phyloP scores from a whole-genome alignment of 1,140 invertebrate species.

The Capitella teleta region DNA sequence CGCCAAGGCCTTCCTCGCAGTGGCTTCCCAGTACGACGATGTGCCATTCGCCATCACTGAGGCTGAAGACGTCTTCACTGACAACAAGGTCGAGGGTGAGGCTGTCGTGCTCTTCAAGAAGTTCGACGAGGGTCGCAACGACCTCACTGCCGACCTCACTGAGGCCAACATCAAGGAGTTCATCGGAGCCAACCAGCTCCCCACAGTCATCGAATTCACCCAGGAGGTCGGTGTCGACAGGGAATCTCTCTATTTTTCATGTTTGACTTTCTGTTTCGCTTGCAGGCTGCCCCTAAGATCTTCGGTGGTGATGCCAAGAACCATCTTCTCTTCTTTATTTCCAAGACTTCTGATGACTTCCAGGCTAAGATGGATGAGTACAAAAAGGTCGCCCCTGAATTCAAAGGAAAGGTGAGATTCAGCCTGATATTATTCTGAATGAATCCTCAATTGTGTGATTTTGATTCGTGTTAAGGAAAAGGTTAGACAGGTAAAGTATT shows the following conservation, averaged over 20 bases:
- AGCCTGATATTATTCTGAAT: too few relatives aligned
- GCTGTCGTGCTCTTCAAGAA: slow-evolving; percentile 81
- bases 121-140: slow-evolving; percentile 85
- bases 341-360: slow-evolving; percentile 67
- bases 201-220: slow-evolving; percentile 93
- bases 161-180: slow-evolving; percentile 67
- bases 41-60: slow-evolving; percentile 76
- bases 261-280: slow-evolving; percentile 1
- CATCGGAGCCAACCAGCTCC: slow-evolving; percentile 72
- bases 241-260: not conserved
- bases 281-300: slow-evolving; percentile 81
- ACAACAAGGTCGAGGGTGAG: slow-evolving; percentile 58
- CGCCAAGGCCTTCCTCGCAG: slow-evolving; percentile 72
- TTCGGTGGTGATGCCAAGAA: slow-evolving; percentile 96
- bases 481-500: too few relatives aligned
- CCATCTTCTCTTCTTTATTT: slow-evolving; percentile 88
- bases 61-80: slow-evolving; percentile 61
- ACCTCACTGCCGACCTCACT: slow-evolving; percentile 60
- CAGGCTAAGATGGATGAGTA: slow-evolving; percentile 56
- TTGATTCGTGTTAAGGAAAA: too few relatives aligned
- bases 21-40: slow-evolving; percentile 72
- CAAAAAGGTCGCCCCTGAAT: slow-evolving; percentile 64
- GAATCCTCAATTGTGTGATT: not conserved
- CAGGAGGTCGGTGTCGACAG: slow-evolving; percentile 40
- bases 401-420: slow-evolving; percentile 69